Evolutionary conservation across 2,113 vertebrate genomes (phyloP).

Genomic region (Ramphastos sulfuratus): DNA sequence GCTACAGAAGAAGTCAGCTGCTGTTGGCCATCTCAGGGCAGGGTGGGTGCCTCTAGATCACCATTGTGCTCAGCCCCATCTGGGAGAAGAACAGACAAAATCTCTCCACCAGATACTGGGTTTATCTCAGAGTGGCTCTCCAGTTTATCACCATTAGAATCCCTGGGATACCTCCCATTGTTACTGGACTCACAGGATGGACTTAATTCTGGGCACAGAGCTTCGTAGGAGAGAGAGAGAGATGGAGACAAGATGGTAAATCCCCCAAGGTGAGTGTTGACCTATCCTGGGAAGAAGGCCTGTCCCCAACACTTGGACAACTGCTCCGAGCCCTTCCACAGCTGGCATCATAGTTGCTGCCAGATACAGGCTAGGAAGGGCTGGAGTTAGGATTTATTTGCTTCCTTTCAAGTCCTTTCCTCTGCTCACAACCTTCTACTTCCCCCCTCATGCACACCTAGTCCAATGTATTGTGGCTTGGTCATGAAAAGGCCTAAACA

Average conservation of each 20-base stretch:
- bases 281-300: rapidly evolving
- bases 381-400: neutral
- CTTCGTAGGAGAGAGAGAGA: neutral
- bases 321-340: rapidly evolving
- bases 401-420: slow-evolving; percentile 41
- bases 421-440: slow-evolving; percentile 19
- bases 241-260: neutral
- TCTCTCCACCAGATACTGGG: neutral
- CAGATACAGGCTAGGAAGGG: neutral
- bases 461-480: neutral
- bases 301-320: neutral
- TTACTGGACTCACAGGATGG: neutral
- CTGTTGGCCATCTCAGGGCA: neutral
- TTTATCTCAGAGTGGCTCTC: neutral
- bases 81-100: neutral
- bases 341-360: neutral
- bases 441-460: neutral
- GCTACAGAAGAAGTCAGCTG: rapidly evolving
- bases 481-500: neutral
- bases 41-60: neutral
- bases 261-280: neutral
- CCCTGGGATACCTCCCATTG: neutral
- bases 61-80: rapidly evolving
- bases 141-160: neutral
- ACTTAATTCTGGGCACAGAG: neutral